Base-by-base conservation (phyloP, 2,888 invertebrate species). In the Stegophylla sp. region DNA sequence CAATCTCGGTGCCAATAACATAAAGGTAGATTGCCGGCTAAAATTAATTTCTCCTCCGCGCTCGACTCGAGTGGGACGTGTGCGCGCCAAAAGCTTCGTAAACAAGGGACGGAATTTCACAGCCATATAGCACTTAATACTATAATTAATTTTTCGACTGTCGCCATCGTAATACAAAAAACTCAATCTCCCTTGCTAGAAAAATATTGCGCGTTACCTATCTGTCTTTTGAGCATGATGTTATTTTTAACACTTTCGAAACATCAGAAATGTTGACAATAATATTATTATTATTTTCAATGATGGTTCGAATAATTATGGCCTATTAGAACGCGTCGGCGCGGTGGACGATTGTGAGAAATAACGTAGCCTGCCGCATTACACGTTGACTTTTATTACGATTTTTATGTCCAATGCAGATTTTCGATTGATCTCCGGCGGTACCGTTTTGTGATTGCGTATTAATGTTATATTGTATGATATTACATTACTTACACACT, bases 51-150 rank as follows among this genome's bases (percentile, higher is more conserved):
- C n/a, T 4, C n/a, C 3, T 56, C 20, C 23, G 23, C 12, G 23
- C 10, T 9, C 20, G 3, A 12, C n/a, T 51, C 7, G 1, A 7
- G n/a, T n/a, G n/a, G n/a, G n/a, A n/a, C 3, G 51, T n/a, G 20
- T 7, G 15, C 28, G 4, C 56, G 72, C 72, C 72, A 72, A 72
- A 56, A 72, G 20, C 23, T 23, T 26, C 20, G 43, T 72, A 72
- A 72, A 72, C 72, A 56, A 41, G 56, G 51, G 17, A 72, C 26
- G 17, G 56, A 34, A 34, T 34, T 56, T 3, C n/a, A n/a, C 15
- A 17, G 17, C 3, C 41, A 17, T 34, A 34, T 3, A 3, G 34
- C 7, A 34, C 3, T 34, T 5, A 7, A 7, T 34, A 34, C 34
- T 34, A 34, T 56, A 56, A 41, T 23, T 23, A 41, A 56, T 56